Percentiles rank a stretch among this genome's conserved stretches.
Conservation (phyloP, 2,113 vertebrate species). For the Corythaeola cristata region DNA sequence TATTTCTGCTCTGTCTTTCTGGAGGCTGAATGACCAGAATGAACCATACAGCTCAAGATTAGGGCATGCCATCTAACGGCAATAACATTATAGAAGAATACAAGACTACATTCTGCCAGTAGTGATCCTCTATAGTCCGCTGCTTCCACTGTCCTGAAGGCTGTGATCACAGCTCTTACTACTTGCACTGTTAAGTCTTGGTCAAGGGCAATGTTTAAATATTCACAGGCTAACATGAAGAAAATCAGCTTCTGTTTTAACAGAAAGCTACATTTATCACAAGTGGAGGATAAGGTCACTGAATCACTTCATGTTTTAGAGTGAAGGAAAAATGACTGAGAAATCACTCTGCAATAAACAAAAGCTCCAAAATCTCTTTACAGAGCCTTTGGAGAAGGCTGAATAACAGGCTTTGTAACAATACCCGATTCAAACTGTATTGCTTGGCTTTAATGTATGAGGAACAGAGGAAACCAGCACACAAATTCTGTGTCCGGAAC, state of each 20-base stretch:
- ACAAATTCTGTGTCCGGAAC: background rate
- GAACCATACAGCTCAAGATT: background rate
- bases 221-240: background rate
- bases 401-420: background rate
- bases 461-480: background rate
- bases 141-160: background rate
- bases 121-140: background rate
- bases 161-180: background rate
- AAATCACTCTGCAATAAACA: background rate
- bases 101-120: background rate
- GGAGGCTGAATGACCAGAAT: background rate
- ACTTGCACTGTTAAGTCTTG: background rate
- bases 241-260: background rate
- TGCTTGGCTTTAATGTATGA: background rate
- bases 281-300: background rate
- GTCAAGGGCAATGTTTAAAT: background rate
- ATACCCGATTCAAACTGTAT: background rate
- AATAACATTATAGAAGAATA: background rate
- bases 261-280: background rate
- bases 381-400: background rate
- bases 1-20: background rate
- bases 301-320: background rate
- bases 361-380: background rate
- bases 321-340: background rate
- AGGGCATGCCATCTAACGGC: background rate